Evolutionary conservation across 2,888 invertebrate species (phyloP).

Genomic region (Drosophila atroscutellata): DNA sequence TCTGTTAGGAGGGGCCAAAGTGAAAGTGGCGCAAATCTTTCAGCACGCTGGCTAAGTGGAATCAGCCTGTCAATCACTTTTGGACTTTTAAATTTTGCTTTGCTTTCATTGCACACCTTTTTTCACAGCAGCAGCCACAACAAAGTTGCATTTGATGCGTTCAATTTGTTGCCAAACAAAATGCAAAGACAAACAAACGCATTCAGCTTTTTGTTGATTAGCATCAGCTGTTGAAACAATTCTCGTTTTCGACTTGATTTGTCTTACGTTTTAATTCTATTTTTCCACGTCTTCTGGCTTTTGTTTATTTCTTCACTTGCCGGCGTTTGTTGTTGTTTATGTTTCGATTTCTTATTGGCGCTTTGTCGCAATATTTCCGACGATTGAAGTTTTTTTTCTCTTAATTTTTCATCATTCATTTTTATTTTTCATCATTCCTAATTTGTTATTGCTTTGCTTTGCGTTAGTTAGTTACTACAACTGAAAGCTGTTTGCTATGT

Average conservation of each 20-base stretch:
- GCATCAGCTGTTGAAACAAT: slow-evolving; percentile 76
- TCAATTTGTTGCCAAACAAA: slow-evolving; percentile 80
- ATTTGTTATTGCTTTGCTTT: slow-evolving; percentile 22
- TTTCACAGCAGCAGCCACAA: slow-evolving; percentile 25
- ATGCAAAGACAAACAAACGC: slow-evolving; percentile 67
- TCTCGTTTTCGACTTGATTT: slow-evolving; percentile 54
- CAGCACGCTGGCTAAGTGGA: slow-evolving; percentile 69
- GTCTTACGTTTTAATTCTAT: slow-evolving; percentile 46
- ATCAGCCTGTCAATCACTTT: slow-evolving; percentile 48
- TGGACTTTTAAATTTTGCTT: slow-evolving; percentile 47
- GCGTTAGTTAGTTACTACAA: neutral
- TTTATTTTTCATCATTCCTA: slow-evolving; percentile 29
- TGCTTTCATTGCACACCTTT: slow-evolving; percentile 65
- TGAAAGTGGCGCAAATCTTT: slow-evolving; percentile 76
- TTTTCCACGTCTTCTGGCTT: neutral
- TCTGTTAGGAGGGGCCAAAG: slow-evolving; percentile 54
- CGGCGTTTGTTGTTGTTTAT: slow-evolving; percentile 69
- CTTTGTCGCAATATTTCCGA: slow-evolving; percentile 70
- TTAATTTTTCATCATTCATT: slow-evolving; percentile 33
- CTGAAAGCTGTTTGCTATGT: slow-evolving; percentile 35
- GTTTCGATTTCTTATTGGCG: slow-evolving; percentile 57
- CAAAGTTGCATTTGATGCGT: slow-evolving; percentile 68
- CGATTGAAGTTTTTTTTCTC: slow-evolving; percentile 62
- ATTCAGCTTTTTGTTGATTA: slow-evolving; percentile 62
- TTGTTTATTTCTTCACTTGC: slow-evolving; percentile 61